A percentile compares a stretch with the other conserved stretches of the same genome.
Conservation (phyloP, 2,797 vertebrate genomes). For the Chloroceryle amazona region DNA sequence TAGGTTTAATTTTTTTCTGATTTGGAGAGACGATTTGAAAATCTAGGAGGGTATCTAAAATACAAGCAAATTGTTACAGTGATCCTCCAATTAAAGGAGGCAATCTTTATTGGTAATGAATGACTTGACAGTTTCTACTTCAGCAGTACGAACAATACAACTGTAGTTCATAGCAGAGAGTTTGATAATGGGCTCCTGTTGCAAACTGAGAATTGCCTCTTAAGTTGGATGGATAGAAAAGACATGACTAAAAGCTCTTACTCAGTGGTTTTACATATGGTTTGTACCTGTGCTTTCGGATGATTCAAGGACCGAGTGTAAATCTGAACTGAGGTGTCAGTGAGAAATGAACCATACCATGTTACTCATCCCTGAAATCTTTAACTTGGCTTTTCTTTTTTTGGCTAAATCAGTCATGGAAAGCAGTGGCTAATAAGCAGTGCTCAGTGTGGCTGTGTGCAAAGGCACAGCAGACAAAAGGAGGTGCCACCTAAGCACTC, state of each 20-base stretch:
- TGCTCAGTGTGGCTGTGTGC: neutral
- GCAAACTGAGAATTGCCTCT: neutral
- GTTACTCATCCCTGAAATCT: neutral
- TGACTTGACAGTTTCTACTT: neutral
- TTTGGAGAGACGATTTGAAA: neutral
- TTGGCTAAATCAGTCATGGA: neutral
- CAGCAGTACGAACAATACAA: too few species aligned
- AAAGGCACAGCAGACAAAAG: neutral
- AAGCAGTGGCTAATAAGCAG: slow-evolving; percentile 13
- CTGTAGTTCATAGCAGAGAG: neutral
- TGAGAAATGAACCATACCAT: neutral
- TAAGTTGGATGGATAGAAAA: neutral
- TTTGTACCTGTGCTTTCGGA: neutral
- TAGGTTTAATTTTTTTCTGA: neutral
- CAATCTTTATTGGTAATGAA: neutral
- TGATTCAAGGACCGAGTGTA: neutral
- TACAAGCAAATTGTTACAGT: neutral
- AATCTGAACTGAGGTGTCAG: neutral
- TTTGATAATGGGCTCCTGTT: neutral
- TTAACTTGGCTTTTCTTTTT: neutral
- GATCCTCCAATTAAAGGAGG: neutral
- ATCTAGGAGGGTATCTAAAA: neutral
- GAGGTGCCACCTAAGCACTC: neutral
- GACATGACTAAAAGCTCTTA: neutral
- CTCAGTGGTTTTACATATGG: neutral